Percentiles rank a stretch among this genome's conserved stretches.
These are phyloP conservation scores for Bettongia penicillata DNA, from an alignment of 2,113 vertebrate species.

Conservation along the genomic window DNA sequence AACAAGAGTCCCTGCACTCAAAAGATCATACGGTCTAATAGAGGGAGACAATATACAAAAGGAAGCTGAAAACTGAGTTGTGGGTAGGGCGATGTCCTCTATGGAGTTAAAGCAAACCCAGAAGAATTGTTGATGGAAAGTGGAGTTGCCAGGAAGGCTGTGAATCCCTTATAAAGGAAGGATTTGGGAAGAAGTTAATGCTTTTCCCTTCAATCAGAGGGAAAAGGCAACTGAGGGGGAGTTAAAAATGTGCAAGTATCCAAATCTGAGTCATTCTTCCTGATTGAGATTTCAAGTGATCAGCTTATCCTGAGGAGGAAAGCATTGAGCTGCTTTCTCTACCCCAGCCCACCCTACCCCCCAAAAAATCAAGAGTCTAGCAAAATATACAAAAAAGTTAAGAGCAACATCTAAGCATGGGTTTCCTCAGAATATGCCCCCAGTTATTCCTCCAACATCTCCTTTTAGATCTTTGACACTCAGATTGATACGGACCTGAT, in stretches of 20 bases:
- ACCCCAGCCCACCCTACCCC: too few relatives aligned
- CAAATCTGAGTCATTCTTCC: background rate
- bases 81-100: background rate
- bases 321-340: background rate
- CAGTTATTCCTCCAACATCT: background rate
- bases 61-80: background rate
- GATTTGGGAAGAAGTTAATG: background rate
- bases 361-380: too few relatives aligned
- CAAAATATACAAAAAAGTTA: background rate
- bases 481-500: background rate
- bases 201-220: background rate
- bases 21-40: background rate
- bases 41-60: background rate
- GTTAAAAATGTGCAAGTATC: background rate
- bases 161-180: background rate
- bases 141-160: background rate
- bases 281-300: background rate
- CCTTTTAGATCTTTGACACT: background rate
- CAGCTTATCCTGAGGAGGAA: background rate
- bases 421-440: background rate
- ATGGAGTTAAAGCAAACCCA: background rate
- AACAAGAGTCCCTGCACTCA: background rate
- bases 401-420: background rate
- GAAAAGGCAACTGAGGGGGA: background rate
- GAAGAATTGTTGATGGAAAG: background rate